Evolutionary conservation across 2,888 invertebrate genomes (phyloP).

Genomic region (Antheraea assamensis): DNA sequence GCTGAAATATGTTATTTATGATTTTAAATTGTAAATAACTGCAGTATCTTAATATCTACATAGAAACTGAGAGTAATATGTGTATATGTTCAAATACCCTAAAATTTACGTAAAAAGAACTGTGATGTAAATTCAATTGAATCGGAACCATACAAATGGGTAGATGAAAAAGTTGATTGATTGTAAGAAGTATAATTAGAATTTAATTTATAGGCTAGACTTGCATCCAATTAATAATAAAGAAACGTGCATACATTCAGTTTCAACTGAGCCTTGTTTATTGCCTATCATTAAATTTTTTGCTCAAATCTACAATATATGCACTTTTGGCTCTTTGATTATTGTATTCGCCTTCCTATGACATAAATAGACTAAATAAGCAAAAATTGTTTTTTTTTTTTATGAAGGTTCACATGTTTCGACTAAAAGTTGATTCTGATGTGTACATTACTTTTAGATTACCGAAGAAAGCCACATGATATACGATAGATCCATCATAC

Average conservation of each 20-base stretch:
- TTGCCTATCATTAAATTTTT: background rate
- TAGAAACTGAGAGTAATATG: background rate
- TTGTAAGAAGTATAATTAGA: background rate
- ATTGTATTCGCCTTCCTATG: background rate
- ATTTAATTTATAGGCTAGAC: no score
- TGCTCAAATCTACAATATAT: background rate
- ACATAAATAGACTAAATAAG: background rate
- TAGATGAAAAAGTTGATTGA: background rate
- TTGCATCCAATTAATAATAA: background rate
- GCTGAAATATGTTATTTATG: conserved; percentile 80
- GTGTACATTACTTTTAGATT: background rate
- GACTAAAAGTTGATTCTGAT: background rate
- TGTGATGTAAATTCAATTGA: background rate
- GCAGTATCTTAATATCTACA: background rate
- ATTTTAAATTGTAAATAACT: background rate
- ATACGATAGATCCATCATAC: background rate
- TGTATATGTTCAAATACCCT: background rate
- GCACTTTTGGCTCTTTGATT: background rate
- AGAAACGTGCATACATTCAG: background rate
- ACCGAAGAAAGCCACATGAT: background rate
- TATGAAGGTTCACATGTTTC: no score
- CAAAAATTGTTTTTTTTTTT: background rate
- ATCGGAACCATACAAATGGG: background rate
- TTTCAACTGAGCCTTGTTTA: background rate
- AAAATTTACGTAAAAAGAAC: background rate